Evolutionary conservation across 2,888 invertebrate species (phyloP).

Genomic region (Catocala nupta): DNA sequence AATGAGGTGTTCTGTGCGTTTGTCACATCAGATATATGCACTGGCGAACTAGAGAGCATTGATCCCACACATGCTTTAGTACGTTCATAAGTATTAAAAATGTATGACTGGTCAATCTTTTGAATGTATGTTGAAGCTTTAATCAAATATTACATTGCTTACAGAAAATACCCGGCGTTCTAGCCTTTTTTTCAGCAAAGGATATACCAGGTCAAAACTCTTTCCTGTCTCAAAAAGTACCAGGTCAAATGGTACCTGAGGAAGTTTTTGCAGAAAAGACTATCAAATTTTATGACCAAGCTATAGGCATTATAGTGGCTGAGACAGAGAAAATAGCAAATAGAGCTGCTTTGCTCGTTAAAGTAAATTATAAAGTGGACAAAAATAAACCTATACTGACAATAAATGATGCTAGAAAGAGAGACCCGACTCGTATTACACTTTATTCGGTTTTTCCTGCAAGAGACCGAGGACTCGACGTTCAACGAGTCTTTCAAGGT

Average conservation of each 20-base stretch:
- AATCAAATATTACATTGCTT: constrained; percentile 40
- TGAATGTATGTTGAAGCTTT: not conserved
- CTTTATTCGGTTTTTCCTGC: constrained; percentile 63
- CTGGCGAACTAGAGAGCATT: constrained; percentile 87
- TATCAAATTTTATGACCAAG: constrained; percentile 89
- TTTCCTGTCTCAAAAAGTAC: constrained; percentile 64
- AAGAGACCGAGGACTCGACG: constrained; percentile 68
- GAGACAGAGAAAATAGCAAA: constrained; percentile 80
- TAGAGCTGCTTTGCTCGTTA: constrained; percentile 83
- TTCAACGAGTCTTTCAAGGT: constrained; percentile 86
- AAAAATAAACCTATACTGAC: constrained; percentile 59
- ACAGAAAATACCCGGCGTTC: constrained; percentile 89
- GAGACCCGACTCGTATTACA: constrained; percentile 62
- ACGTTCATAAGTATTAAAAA: constrained; percentile 37
- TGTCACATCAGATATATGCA: constrained; percentile 84
- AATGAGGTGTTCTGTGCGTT: constrained; percentile 91
- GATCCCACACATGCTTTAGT: constrained; percentile 90
- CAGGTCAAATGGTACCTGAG: constrained; percentile 55
- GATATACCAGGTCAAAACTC: constrained; percentile 91
- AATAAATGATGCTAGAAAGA: constrained; percentile 64
- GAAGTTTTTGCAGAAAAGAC: constrained; percentile 81
- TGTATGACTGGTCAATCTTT: not conserved
- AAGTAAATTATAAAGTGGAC: constrained; percentile 79
- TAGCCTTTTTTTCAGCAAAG: constrained; percentile 88
- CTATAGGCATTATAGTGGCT: constrained; percentile 90